Conservation (phyloP, 2,888 invertebrate genomes). For the Stenodema calcarata region DNA sequence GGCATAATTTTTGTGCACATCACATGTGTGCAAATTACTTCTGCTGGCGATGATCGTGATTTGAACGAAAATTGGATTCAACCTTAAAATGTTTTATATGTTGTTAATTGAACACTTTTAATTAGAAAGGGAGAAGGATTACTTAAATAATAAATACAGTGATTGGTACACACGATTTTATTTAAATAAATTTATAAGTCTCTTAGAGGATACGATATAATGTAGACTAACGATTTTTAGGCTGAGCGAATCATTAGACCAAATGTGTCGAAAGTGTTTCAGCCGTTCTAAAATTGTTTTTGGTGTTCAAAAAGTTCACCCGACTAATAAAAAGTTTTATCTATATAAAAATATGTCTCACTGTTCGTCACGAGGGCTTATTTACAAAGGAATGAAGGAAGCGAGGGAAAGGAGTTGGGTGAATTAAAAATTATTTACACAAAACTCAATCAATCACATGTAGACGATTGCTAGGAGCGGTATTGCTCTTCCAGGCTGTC, state of each 20-base stretch:
- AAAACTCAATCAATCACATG: background rate
- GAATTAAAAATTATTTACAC: background rate
- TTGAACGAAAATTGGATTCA: too few relatives aligned
- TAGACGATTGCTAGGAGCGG: constrained; percentile 21
- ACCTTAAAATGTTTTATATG: too few relatives aligned
- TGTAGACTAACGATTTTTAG: constrained; percentile 29
- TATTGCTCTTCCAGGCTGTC: constrained; percentile 39
- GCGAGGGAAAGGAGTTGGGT: background rate
- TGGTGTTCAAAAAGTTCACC: constrained; percentile 18
- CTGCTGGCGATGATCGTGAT: too few relatives aligned
- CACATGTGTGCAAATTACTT: too few relatives aligned
- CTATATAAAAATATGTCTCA: constrained; percentile 18
- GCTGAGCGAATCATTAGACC: constrained; percentile 28
- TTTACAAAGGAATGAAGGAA: background rate
- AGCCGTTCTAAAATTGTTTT: constrained; percentile 14
- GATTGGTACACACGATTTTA: constrained; percentile 44
- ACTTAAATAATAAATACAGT: background rate
- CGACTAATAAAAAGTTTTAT: constrained; percentile 7
- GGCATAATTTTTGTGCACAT: too few relatives aligned
- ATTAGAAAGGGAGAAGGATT: too few relatives aligned
- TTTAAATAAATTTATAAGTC: constrained; percentile 44
- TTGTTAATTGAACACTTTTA: too few relatives aligned
- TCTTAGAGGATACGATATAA: constrained; percentile 42
- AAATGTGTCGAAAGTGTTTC: background rate
- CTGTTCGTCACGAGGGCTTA: constrained; percentile 9